A percentile compares a stretch with the other conserved stretches of the same genome.
These are phyloP conservation scores for Aptenodytes forsteri DNA, from an alignment of 2,113 vertebrate genomes.

Conservation along the genomic window DNA sequence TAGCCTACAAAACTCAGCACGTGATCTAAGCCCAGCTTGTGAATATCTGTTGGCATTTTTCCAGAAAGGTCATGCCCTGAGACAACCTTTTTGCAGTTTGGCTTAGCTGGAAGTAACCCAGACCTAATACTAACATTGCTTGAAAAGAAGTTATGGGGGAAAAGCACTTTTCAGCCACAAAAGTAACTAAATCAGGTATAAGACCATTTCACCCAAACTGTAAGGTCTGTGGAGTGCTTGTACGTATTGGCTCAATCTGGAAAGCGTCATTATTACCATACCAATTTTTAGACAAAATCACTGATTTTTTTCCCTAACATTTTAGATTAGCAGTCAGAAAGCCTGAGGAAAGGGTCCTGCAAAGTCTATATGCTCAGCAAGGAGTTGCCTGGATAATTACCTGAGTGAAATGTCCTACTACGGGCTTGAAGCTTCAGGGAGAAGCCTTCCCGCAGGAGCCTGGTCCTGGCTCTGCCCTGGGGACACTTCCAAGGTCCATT, in stretches of 20 bases:
- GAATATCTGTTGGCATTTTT: not conserved
- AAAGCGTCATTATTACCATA: not conserved
- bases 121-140: not conserved
- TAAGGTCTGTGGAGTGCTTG: not conserved
- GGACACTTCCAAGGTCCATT: not conserved
- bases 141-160: not conserved
- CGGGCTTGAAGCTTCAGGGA: not conserved
- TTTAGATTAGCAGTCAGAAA: not conserved
- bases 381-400: not conserved
- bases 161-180: not conserved
- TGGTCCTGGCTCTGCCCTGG: not conserved
- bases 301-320: not conserved
- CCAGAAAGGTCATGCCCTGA: not conserved
- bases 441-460: not conserved
- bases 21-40: not conserved
- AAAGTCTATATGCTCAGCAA: not conserved
- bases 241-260: accelerated
- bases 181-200: not conserved
- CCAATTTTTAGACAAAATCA: not conserved
- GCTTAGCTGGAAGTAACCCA: not conserved
- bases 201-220: not conserved
- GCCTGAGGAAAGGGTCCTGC: not conserved
- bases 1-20: not conserved
- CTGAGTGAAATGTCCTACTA: not conserved
- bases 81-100: not conserved